Conservation (phyloP, 2,113 vertebrate genomes). For the Phyllostomus discolor region DNA sequence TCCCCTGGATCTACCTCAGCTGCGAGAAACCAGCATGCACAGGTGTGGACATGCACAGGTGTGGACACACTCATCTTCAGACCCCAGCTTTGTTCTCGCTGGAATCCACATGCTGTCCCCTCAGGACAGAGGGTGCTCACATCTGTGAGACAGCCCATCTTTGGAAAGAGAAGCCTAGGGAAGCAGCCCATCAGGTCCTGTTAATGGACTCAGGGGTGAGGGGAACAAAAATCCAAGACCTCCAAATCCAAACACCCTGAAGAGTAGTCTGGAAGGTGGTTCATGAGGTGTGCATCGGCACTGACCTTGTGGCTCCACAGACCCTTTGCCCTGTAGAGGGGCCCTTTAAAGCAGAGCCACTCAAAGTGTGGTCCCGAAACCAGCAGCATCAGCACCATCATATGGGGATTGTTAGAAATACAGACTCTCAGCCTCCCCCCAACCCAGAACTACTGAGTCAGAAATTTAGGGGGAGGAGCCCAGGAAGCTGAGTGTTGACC, state of each 20-base stretch:
- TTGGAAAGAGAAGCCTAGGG: neutral
- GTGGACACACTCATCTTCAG: neutral
- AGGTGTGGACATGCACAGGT: neutral
- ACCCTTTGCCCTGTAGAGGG: neutral
- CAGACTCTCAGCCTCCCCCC: neutral
- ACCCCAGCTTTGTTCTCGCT: neutral
- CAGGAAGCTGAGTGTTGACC: neutral
- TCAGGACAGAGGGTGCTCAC: neutral
- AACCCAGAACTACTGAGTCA: neutral
- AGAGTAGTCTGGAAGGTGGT: neutral
- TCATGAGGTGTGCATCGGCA: too few species aligned
- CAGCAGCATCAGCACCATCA: too few species aligned
- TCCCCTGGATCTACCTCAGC: neutral
- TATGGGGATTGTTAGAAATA: neutral
- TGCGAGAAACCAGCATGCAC: rapidly evolving
- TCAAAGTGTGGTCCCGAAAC: too few species aligned
- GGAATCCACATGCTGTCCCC: neutral
- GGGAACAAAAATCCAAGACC: neutral
- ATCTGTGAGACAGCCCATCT: neutral
- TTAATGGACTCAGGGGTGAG: neutral
- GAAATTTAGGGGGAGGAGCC: neutral
- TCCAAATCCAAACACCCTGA: neutral
- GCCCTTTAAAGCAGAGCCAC: neutral
- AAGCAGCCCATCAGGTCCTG: neutral
- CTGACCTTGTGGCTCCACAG: neutral